These are phyloP conservation scores for Stictocephala bisonia DNA, from an alignment of 2,888 invertebrate genomes.

Conservation along the genomic window DNA sequence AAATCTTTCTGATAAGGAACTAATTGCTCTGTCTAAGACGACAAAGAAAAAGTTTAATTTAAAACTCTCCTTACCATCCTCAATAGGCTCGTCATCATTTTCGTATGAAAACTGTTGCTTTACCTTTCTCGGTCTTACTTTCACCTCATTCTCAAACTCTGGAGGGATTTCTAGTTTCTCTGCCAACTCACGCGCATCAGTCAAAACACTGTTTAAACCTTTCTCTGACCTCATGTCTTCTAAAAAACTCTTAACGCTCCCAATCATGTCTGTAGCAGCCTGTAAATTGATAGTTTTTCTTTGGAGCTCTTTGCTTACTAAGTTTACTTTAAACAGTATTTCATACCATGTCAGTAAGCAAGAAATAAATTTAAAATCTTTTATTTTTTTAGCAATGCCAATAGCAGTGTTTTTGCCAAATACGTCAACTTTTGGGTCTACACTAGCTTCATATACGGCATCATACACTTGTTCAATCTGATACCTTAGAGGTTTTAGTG, in stretches of 20 bases:
- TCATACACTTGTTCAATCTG: constrained; percentile 31
- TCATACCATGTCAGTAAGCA: constrained; percentile 26
- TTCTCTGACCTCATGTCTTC: background rate
- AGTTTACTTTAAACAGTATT: constrained; percentile 5
- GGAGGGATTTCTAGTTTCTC: background rate
- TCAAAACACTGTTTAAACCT: background rate
- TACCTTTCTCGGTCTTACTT: constrained; percentile 2
- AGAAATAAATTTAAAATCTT: constrained; percentile 17
- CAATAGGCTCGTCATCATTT: constrained; percentile 8
- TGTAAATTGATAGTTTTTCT: background rate
- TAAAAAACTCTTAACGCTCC: background rate
- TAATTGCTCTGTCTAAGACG: background rate
- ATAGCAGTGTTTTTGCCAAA: constrained; percentile 19
- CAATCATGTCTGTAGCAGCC: background rate
- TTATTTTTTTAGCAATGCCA: constrained; percentile 20
- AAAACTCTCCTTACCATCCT: background rate
- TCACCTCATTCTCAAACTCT: no score
- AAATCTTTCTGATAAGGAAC: background rate
- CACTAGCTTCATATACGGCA: constrained; percentile 24
- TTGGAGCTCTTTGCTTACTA: constrained; percentile 12
- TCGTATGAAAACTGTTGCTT: background rate
- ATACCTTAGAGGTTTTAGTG: constrained; percentile 19
- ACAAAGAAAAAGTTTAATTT: constrained; percentile 21
- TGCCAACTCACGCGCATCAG: background rate
- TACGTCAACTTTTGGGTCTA: constrained; percentile 23